Conservation (phyloP, 2,797 vertebrate species). For the Gadopsis bispinosus region DNA sequence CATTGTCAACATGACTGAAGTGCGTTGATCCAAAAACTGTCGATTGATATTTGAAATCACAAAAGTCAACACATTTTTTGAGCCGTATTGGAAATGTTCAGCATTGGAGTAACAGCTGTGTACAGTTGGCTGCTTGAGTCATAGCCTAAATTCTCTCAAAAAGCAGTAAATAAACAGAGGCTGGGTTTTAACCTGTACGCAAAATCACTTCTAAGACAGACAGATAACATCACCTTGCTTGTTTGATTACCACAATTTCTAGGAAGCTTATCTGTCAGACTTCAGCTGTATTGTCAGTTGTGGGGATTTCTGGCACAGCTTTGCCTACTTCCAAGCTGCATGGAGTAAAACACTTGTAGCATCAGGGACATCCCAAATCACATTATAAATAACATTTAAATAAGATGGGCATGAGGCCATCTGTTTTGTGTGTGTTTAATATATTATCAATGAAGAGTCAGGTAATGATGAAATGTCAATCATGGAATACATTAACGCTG, state of each 20-base stretch:
- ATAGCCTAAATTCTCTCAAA: background rate
- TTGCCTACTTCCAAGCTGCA: background rate
- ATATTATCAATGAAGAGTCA: background rate
- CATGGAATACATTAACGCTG: too few relatives aligned
- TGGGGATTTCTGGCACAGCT: background rate
- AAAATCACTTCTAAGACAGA: slow-evolving; percentile 10
- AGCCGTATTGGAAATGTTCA: background rate
- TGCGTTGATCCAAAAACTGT: background rate
- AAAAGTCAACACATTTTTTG: background rate
- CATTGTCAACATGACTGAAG: background rate
- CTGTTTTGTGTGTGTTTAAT: too few relatives aligned
- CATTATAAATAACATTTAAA: background rate
- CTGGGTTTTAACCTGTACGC: background rate
- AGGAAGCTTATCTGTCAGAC: background rate
- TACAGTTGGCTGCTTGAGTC: background rate
- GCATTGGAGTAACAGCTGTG: background rate
- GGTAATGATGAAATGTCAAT: too few relatives aligned
- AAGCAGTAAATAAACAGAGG: background rate
- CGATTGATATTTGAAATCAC: too few relatives aligned
- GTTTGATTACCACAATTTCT: slow-evolving; percentile 1
- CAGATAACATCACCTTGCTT: background rate
- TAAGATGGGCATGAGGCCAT: too few relatives aligned
- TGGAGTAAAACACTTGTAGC: background rate
- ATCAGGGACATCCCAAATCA: background rate
- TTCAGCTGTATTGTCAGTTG: background rate